Conservation (phyloP, 35 echinoderm and acorn worm species). For the Stichopus chloronotus region DNA sequence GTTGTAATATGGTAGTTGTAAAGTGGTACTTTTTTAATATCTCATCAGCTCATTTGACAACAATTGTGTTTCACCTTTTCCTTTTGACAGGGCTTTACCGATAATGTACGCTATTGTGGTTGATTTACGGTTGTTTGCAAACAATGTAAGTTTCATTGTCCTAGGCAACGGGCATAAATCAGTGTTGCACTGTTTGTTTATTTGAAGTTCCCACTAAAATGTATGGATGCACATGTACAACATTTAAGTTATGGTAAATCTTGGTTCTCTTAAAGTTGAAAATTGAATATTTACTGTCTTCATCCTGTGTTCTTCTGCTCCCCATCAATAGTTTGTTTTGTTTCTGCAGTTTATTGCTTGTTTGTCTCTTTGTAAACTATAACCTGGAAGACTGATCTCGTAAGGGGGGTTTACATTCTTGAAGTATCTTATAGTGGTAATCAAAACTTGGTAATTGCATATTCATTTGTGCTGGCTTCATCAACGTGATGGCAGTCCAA, state of each 20-base stretch:
- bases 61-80: background rate
- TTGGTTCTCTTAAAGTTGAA: background rate
- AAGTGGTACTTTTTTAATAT: background rate
- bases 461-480: no score
- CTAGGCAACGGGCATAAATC: background rate
- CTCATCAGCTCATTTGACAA: background rate
- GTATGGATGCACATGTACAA: background rate
- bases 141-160: conserved; percentile 77
- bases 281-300: no score
- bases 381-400: no score
- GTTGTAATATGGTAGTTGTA: background rate
- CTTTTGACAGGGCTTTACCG: conserved; percentile 75
- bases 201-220: background rate
- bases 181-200: background rate
- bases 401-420: no score
- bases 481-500: no score
- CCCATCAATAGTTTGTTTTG: no score
- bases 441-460: no score
- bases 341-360: no score
- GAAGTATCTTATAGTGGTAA: no score
- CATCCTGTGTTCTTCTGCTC: no score
- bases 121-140: conserved; percentile 86
- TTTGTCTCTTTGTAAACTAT: no score
- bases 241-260: background rate
- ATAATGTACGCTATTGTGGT: conserved; percentile 83